Base-by-base conservation (phyloP, 2,113 vertebrate species). In the Sebastes schlegelii region DNA sequence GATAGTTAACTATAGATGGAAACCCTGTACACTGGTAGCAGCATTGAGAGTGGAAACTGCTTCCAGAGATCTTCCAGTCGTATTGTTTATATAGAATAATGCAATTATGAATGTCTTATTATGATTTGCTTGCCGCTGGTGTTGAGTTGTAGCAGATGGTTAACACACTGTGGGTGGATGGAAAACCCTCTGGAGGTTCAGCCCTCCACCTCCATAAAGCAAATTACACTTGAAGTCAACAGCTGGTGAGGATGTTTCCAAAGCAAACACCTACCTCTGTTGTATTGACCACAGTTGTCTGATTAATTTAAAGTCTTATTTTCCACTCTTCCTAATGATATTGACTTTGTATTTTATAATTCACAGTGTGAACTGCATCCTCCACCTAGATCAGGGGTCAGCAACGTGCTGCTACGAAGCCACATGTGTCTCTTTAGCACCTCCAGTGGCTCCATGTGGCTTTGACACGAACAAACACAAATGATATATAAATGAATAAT, bases 101-200 rank as follows among this genome's bases (percentile, higher is more conserved):
- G 6, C 0, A 42, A 57, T 49, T 17, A 11, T 66, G 48, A 23
- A 42, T 63, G 21, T 48, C 5, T 34, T 43, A 19, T 72, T 7
- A 26, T 60, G 45, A 21, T 54, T 34, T 17, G 8, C 45, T 19
- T 21, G 60, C 45, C 8, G 9, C 26, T 62, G 57, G 46, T 69
- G n/a, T 79, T 61, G 7, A 73, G 52, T 6, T 43, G 49, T 1
- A 63, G 63, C 51, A 78, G 63, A 78, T 78, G 63, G 19, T 67
- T 4, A 64, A 68, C 48, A 63, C 65, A 48, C 43, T 4, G 10
- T 54, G 19, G 46, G 48, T 70, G 48, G 77, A 80, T 79, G 45
- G 1, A 55, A 60, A 69, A 14, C 13, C 57, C 69, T 52, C 17
- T 45, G 43, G 61, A 73, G 60, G 43, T 65, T 85, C 45, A 82